These are phyloP conservation scores for Nebria brevicollis DNA, from an alignment of 2,888 invertebrate genomes.

Conservation along the genomic window DNA sequence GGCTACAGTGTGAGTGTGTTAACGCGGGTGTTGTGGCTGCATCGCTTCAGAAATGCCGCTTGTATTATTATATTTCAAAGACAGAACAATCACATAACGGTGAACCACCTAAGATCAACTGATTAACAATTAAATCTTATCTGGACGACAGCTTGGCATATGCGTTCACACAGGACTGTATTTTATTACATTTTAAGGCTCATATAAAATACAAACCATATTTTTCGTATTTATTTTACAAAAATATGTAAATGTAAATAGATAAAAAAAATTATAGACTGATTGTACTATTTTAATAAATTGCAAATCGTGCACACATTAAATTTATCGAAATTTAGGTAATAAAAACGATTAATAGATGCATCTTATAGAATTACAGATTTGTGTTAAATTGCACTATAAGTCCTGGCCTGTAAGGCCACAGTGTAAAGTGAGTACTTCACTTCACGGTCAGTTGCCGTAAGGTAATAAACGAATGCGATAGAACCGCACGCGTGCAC, in stretches of 20 bases:
- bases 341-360: too few species aligned
- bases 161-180: background rate
- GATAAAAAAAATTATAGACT: too few species aligned
- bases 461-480: background rate
- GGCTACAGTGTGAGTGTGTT: background rate
- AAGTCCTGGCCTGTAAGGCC: too few species aligned
- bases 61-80: background rate
- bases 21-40: background rate
- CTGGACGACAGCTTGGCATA: background rate
- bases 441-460: background rate
- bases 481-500: background rate
- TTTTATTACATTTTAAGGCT: background rate
- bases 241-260: too few species aligned
- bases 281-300: too few species aligned
- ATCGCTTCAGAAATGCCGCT: background rate
- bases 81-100: background rate
- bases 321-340: too few species aligned
- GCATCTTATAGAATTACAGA: too few species aligned
- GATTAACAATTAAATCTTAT: background rate
- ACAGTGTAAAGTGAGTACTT: background rate
- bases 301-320: too few species aligned
- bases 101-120: background rate
- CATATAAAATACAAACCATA: too few species aligned
- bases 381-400: too few species aligned
- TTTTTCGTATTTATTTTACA: too few species aligned